Base-by-base conservation (phyloP, 2,888 invertebrate genomes). In the Pristionchus fissidentatus region DNA sequence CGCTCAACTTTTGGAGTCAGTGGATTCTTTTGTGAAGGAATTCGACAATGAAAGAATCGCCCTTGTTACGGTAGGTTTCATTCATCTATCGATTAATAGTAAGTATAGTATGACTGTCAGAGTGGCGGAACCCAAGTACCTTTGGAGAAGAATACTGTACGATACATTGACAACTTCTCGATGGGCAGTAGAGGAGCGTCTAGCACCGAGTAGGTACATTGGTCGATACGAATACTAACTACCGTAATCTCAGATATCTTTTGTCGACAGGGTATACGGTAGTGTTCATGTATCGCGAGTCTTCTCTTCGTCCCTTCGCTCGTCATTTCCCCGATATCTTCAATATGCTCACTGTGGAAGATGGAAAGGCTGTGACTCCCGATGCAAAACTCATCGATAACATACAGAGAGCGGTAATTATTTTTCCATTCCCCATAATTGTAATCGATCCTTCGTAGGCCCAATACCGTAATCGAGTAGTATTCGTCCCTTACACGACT, bases 91-190 rank as follows among this genome's bases (percentile, higher is more conserved):
- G 52, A 52, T 32, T 1, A 1, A 55, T 73, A 8, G 52, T 46
- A 13, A 10, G 4, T 49, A 52, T 15, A 13, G 26, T 82, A 52
- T 19, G 13, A 1, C 89, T 86, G 3, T 78, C 79, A 92, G 92
- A 97, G 97, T 85, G 98, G 98, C 57, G 98, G 98, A 83, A 99
- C 98, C 5, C 97, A 96, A 55, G 96, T 98, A 7, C 98, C 98
- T 0, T 93, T 99, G 84, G 99, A 99, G 92, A 96, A 97, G 93
- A 96, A 97, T 92, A 97, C 98, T 0, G 99, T 99, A 0, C 95
- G 99, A 80, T 99, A 96, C 93, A 97, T 99, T 83, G 99, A 99
- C 93, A 99, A 99, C 94, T 99, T 99, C 93, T 98, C 98, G 93
- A 96, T 97, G 29, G 99, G 99, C 73, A 97, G 96, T 0, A 94